phyloP scores from a whole-genome alignment of 2,113 vertebrate genomes.

The Cettia cetti region DNA sequence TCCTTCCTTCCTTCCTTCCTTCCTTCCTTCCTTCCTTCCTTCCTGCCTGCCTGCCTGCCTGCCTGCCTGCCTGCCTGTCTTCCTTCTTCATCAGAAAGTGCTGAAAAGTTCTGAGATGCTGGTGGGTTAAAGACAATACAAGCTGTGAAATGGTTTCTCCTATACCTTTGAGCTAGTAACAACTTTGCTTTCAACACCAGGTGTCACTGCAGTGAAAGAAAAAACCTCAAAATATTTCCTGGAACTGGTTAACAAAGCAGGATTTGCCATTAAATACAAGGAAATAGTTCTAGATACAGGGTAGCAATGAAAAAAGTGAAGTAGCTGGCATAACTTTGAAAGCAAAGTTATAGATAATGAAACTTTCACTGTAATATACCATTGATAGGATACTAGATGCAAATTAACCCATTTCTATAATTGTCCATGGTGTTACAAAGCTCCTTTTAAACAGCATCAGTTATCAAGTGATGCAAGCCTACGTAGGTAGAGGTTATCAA shows the following conservation, averaged over 20 bases:
- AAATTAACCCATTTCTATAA: neutral
- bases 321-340: neutral
- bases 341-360: neutral
- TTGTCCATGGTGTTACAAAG: neutral
- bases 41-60: neutral
- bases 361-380: neutral
- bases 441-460: neutral
- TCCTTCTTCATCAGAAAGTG: neutral
- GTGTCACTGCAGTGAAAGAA: constrained; percentile 52
- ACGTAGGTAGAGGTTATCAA: neutral
- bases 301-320: neutral
- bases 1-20: too few relatives aligned
- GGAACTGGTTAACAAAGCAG: neutral
- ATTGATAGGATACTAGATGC: neutral
- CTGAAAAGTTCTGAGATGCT: neutral
- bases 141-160: neutral
- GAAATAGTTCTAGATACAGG: neutral
- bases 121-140: neutral
- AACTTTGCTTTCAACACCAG: constrained; percentile 42
- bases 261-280: neutral
- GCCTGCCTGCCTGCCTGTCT: too few relatives aligned
- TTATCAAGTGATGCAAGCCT: neutral
- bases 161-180: neutral
- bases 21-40: too few relatives aligned
- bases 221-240: neutral